Evolutionary conservation across 1,140 invertebrate species (phyloP), one percentile per base, ranked within the genome.

Genomic region (Neuroterus valhalla): DNA sequence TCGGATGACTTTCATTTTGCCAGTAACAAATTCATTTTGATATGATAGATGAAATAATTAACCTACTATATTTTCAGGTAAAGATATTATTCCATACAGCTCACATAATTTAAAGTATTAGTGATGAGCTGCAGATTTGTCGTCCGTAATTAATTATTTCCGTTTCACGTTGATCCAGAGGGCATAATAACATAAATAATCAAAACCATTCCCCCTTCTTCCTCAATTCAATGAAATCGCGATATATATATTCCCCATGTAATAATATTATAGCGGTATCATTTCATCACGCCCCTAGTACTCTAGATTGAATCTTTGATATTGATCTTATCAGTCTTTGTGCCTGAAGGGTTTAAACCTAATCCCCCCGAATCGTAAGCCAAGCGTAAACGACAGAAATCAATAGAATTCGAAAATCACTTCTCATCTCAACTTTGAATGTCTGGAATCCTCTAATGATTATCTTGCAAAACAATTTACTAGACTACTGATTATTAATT

Each of bases 1-100:
- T 86, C 46, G 79, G 77, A 79, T 85, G 85, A 86, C 72, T 23
- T 21, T 73, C 76, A 76, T 17, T 50, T 72, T 71, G 73, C 17
- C 10, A 23, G 23, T 72, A 44, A 78, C 62, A 70, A 62, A 67
- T 72, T 73, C 68, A 78, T 78, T 73, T 70, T 2, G 4, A 14
- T 11, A 44, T 38, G 19, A 45, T 38, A 42, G n/a, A 73, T 12
- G 26, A 68, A 62, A 62, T 62, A 62, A 62, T 62, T 62, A 62
- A 62, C 55, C 55, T 14, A 23, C 19, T n/a, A 31, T 62, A 62
- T n/a, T 26, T 31, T 62, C 31, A 6, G 3, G 12, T 23, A 23
- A 31, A 31, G 31, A 8, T 38, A 8, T 38, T 5, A 38, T 38
- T 38, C 31, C 31, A 38, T 38, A 8, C 1, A 38, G 31, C 8